Base-by-base conservation (phyloP, 2,113 vertebrate genomes). In the Rhinichthys klamathensis region DNA sequence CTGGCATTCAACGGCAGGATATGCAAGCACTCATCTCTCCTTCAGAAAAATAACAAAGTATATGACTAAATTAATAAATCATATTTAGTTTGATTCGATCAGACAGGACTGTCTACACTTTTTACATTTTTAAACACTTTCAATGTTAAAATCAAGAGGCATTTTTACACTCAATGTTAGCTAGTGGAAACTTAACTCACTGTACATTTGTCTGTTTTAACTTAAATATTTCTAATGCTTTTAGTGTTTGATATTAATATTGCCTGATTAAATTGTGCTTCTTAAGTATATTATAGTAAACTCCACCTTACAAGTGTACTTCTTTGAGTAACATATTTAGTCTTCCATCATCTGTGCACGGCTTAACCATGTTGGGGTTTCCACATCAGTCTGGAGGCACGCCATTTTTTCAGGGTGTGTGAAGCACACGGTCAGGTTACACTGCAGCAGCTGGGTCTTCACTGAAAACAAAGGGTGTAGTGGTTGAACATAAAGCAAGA, bases 381-480 rank as follows among this genome's bases (percentile, higher is more conserved):
- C 89, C 84, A 92, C 91, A 88, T 80, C 56, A 90, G 92, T 92
- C 88, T 84, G 88, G 85, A 92, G 90, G 58, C 89, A 84, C 13
- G 88, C 90, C 77, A 74, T 67, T 85, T 92, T 94, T 85, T 86
- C 21, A 70, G 96, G 94, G 73, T 90, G 92, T 88, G 25, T 94
- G 88, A 98, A 95, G 83, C 94, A 94, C 83, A 97, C 80, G 74
- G 93, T 96, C 38, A 99, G 94, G 81, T 97, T 96, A 92, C 96
- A 97, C 75, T 95, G 96, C 89, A 94, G 91, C 25, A 96, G 90
- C 87, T 98, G 93, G 84, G 93, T 94, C 90, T 87, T 92, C 86
- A 95, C 97, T 98, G 93, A 25, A 91, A 86, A 78, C 65, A 89
- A 84, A 84, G 15, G 76, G 60, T 58, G 3, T 30, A 78, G 27